A percentile compares a stretch with the other conserved stretches of the same genome.
phyloP scores from a whole-genome alignment of 2,113 vertebrate genomes.

The Scophthalmus maximus region DNA sequence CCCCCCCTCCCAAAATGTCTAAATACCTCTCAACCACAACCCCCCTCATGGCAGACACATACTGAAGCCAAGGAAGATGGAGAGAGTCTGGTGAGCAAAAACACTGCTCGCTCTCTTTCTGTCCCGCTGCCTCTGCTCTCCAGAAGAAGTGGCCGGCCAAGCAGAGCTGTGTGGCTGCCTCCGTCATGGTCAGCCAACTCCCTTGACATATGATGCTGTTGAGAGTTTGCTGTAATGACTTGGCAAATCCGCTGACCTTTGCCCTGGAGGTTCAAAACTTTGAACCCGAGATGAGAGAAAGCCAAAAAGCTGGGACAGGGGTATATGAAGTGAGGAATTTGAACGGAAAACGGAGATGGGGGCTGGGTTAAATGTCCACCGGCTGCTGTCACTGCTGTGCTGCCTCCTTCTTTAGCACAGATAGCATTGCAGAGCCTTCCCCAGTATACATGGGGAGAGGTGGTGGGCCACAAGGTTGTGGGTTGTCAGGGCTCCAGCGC shows the following conservation, averaged over 20 bases:
- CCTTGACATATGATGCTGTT: conserved; percentile 77
- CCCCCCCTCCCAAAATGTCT: conserved; percentile 14
- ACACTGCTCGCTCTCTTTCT: conserved; percentile 9
- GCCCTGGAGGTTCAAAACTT: conserved; percentile 78
- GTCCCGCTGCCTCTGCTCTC: conserved; percentile 27
- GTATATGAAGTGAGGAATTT: conserved; percentile 36
- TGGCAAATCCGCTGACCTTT: conserved; percentile 80
- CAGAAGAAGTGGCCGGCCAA: conserved; percentile 56
- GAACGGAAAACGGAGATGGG: conserved; percentile 22
- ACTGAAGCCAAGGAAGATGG: conserved; percentile 20
- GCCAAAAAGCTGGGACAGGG: conserved; percentile 42
- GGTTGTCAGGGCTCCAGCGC: conserved; percentile 72
- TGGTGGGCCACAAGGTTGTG: conserved; percentile 73
- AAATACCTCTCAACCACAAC: conserved; percentile 32
- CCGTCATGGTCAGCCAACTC: conserved; percentile 70
- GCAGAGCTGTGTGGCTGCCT: conserved; percentile 29
- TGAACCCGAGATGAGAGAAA: conserved; percentile 62
- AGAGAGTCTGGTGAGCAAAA: conserved; percentile 38
- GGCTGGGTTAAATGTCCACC: conserved; percentile 55
- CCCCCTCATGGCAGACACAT: conserved; percentile 11
- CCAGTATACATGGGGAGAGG: conserved; percentile 51
- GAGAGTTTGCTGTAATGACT: conserved; percentile 75
- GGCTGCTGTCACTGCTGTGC: conserved; percentile 70
- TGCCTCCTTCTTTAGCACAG: conserved; percentile 51
- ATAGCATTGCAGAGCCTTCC: conserved; percentile 58